These are phyloP conservation scores for cat (Felis catus) DNA, from an alignment of 2,113 vertebrate species.

Conservation along the genomic window F.catus_Fca126_mat1.0 CM031421.1:74199501-74200000, in stretches of 20 bases:
- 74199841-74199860: too few relatives aligned
- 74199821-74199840: too few relatives aligned
- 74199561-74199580: not conserved
- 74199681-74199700: not conserved
- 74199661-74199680: not conserved
- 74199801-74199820: too few relatives aligned
- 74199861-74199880: too few relatives aligned
- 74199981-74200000: too few relatives aligned
- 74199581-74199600: not conserved
- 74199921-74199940: too few relatives aligned
- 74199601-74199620: not conserved
- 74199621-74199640: not conserved
- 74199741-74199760: not conserved
- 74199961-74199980: too few relatives aligned
- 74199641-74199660: not conserved
- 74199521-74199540: not conserved
- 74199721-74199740: not conserved
- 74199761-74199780: not conserved
- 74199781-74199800: too few relatives aligned
- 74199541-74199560: not conserved
- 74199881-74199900: too few relatives aligned
- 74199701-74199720: not conserved
- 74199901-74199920: too few relatives aligned
- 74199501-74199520: not conserved
- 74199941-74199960: too few relatives aligned